phyloP scores from a whole-genome alignment of 2,797 vertebrate species.

The Acridotheres tristis region DNA sequence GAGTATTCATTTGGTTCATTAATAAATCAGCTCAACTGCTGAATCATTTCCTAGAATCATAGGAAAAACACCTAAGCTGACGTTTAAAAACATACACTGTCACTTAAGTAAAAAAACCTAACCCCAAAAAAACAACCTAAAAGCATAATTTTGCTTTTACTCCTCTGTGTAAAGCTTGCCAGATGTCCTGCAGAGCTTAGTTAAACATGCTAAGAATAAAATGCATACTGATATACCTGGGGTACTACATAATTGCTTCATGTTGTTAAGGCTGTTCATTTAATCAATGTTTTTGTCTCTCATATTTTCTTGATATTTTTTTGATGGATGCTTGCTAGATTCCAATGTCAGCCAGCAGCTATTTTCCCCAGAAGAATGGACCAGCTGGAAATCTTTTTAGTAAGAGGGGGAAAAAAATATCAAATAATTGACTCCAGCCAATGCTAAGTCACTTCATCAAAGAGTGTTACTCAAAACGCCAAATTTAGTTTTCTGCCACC shows the following conservation, averaged over 20 bases:
- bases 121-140: rapidly evolving
- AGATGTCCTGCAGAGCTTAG: neutral
- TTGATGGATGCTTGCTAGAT: neutral
- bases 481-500: neutral
- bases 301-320: neutral
- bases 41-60: neutral
- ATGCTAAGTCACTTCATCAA: neutral
- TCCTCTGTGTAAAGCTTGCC: neutral
- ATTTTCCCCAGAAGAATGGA: neutral
- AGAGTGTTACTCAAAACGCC: neutral
- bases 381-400: neutral
- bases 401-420: neutral
- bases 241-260: neutral
- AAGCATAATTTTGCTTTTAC: neutral
- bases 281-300: constrained; percentile 9
- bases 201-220: neutral
- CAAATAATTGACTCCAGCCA: neutral
- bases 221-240: neutral
- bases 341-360: neutral
- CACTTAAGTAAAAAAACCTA: neutral
- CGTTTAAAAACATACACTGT: neutral
- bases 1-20: neutral
- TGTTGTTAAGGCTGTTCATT: neutral
- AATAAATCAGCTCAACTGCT: neutral
- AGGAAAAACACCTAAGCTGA: neutral